These are phyloP conservation scores for Xerus rutilus DNA, from an alignment of 2,797 vertebrate species.

Conservation along the genomic window DNA sequence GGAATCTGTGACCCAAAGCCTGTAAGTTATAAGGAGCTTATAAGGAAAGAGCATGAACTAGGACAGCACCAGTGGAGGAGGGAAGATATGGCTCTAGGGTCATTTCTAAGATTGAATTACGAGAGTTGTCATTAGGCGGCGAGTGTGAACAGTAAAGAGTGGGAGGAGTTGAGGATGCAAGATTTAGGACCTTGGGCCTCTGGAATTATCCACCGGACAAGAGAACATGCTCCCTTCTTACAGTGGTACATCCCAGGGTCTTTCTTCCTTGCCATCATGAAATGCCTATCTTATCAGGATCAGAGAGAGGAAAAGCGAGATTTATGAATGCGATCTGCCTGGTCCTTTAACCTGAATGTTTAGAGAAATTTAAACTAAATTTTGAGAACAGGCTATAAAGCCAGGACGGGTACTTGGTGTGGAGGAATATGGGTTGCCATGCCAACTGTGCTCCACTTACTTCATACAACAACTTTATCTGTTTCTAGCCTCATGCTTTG, in stretches of 20 bases:
- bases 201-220: background rate
- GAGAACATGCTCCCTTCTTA: background rate
- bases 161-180: background rate
- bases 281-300: background rate
- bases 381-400: background rate
- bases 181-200: background rate
- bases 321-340: background rate
- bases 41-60: background rate
- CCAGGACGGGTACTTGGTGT: background rate
- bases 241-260: background rate
- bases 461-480: background rate
- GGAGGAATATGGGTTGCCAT: background rate
- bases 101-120: background rate
- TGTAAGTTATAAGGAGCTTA: background rate
- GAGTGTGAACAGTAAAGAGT: background rate
- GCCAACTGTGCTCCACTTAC: background rate
- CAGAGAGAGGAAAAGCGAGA: background rate
- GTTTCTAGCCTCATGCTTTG: background rate
- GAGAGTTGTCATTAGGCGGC: background rate
- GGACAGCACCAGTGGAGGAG: background rate
- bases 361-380: background rate
- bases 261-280: background rate
- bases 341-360: background rate
- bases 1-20: background rate
- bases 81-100: background rate